Evolutionary conservation across 2,888 invertebrate genomes (phyloP), one percentile per base, ranked within the genome.

Genomic region (Sturmia bella): DNA sequence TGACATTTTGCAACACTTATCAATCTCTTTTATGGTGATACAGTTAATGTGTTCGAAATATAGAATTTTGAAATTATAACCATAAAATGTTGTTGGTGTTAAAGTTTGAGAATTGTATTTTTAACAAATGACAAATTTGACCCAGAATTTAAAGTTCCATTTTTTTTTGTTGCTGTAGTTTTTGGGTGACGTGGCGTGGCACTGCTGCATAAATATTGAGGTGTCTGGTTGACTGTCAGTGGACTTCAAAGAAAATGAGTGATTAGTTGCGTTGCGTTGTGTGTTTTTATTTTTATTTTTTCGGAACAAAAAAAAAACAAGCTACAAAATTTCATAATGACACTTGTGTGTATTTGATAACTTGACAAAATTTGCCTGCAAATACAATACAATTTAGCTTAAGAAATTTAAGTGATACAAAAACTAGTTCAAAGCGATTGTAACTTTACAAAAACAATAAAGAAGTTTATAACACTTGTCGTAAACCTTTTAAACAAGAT

Each of bases 81-180:
- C 32, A 41, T 24, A 32, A 17, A 9, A 52, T 19, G 61, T n/a
- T 61, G 48, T 61, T 50, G 13, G 2, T 57, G 39, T 39, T 52
- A 52, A 52, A 66, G 37, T 52, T 41, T 24, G 52, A 72, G 59
- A 19, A 32, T 17, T 17, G 1, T 13, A 52, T 37, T 12, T 57
- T 37, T 43, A 74, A 73, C 64, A 79, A 79, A 68, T 84, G 84
- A 73, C 79, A 84, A 82, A 79, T 82, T 76, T 82, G 84, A 82
- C 84, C 84, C 81, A 82, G 79, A 84, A 83, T 68, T 52, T 63
- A 50, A 37, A 43, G 15, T 68, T 1, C 32, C 32, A 32, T 9
- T 32, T 32, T 32, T 32, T 61, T 17, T 64, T 66, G 57, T 7
- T 12, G 52, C 12, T 24, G 7, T 13, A 45, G 48, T 37, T 21